Evolutionary conservation across 2,888 invertebrate species (phyloP), one percentile per base, ranked within the genome.

Genomic region (Drosophila ezoana): DNA sequence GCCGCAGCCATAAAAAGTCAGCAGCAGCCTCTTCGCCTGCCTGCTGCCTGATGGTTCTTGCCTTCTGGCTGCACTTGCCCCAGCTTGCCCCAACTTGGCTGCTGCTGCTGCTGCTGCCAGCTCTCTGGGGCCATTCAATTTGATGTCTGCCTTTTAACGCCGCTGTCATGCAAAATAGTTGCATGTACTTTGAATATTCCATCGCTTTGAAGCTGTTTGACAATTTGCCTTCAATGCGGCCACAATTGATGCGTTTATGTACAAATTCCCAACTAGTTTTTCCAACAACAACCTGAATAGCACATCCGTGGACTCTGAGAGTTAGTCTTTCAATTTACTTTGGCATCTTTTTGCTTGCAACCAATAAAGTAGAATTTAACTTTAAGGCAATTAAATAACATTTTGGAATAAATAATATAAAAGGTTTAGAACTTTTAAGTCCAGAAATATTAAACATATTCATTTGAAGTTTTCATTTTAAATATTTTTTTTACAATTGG

Each of bases 131-230:
- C 87, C 87, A 88, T 88, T 83, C 81, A 77, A 80, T 81, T 88
- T 83, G 81, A 83, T 81, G 81, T 83, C 77, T 81, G 83, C 77
- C 66, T 85, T 85, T 81, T 82, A 82, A 80, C 81, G 87, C 78
- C 63, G 74, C 81, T 87, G 84, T 84, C 84, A 87, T 68, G 72
- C 87, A 72, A 69, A 83, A 86, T 83, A 77, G 78, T 83, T 77
- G 89, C 81, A 56, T 59, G 74, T 71, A 83, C 81, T 88, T 88
- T 80, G 83, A 79, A 80, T 82, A 86, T 80, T 83, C 71, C 62
- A 45, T 62, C 62, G 58, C 54, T 74, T 57, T 63, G 58, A 67
- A 66, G 73, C 59, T 37, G 48, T 48, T 67, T 77, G 78, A 73
- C 81, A 79, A 79, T 72, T 72, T 61, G 45, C 65, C 58, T 41